These are phyloP conservation scores for Drosophila greeni DNA, from an alignment of 2,888 invertebrate species.

Conservation along the genomic window DNA sequence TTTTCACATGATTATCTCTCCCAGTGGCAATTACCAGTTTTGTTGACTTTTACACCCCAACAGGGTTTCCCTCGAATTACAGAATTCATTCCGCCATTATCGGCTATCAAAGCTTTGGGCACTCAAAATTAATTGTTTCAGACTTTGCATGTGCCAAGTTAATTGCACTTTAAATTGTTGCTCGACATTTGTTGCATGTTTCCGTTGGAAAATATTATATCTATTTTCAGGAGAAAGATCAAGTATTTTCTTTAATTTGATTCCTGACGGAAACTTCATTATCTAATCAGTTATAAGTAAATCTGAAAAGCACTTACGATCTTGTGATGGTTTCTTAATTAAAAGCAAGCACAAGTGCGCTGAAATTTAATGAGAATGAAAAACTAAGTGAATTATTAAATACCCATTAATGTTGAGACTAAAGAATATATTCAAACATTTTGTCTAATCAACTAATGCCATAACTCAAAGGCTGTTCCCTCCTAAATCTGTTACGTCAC, in stretches of 20 bases:
- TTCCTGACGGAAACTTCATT: slow-evolving; percentile 22
- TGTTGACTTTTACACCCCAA: slow-evolving; percentile 43
- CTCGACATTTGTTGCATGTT: slow-evolving; percentile 46
- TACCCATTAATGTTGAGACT: slow-evolving; percentile 7
- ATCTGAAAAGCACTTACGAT: slow-evolving; percentile 7
- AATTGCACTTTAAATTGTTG: slow-evolving; percentile 42
- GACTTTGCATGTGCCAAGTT: slow-evolving; percentile 36
- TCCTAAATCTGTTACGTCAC: slow-evolving; percentile 26
- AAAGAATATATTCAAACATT: slow-evolving; percentile 14
- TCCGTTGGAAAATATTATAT: not conserved
- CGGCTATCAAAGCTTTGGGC: slow-evolving; percentile 32
- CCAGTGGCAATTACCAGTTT: slow-evolving; percentile 58
- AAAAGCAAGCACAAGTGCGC: slow-evolving; percentile 9
- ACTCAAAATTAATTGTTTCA: slow-evolving; percentile 32
- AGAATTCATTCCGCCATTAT: slow-evolving; percentile 27
- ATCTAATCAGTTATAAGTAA: slow-evolving; percentile 1
- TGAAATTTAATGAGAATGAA: slow-evolving; percentile 2
- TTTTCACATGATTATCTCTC: slow-evolving; percentile 63
- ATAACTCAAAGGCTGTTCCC: slow-evolving; percentile 22
- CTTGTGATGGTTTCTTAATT: slow-evolving; percentile 30
- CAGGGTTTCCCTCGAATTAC: slow-evolving; percentile 17
- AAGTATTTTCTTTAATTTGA: not conserved
- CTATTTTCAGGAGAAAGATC: slow-evolving; percentile 2
- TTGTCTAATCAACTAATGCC: slow-evolving; percentile 12
- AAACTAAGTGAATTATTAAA: slow-evolving; percentile 1